Evolutionary conservation across 2,888 invertebrate genomes (phyloP).

Genomic region (Keiferia lycopersicella): DNA sequence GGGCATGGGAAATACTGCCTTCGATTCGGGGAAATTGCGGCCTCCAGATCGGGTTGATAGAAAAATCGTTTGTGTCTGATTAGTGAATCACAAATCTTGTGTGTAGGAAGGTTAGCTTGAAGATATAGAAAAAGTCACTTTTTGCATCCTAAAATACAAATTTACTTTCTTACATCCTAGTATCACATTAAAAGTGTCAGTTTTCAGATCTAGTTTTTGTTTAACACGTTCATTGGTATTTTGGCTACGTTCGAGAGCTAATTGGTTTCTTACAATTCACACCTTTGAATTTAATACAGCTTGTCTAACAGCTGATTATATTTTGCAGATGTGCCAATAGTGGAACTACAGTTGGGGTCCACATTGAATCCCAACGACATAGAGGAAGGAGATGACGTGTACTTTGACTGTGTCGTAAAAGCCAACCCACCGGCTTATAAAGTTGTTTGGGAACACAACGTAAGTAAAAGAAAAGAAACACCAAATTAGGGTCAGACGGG

Average conservation of each 20-base stretch:
- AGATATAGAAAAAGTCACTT: background rate
- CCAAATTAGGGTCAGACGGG: background rate
- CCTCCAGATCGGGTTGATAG: constrained; percentile 14
- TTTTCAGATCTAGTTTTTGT: too few species aligned
- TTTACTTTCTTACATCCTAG: too few species aligned
- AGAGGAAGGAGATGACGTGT: constrained; percentile 76
- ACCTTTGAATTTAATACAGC: too few species aligned
- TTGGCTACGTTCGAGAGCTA: too few species aligned
- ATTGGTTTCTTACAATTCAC: too few species aligned
- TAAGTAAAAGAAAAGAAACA: constrained; percentile 50
- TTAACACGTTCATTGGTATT: too few species aligned
- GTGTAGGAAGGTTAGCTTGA: background rate
- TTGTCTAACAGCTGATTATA: too few species aligned
- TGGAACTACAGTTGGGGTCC: constrained; percentile 65
- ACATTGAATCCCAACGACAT: constrained; percentile 74
- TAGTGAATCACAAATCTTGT: background rate
- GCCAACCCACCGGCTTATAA: constrained; percentile 80
- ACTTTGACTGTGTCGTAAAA: constrained; percentile 72
- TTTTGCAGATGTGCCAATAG: constrained; percentile 67
- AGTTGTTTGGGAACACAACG: constrained; percentile 78
- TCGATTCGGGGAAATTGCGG: constrained; percentile 21
- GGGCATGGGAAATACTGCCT: constrained; percentile 22
- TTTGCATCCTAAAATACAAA: background rate
- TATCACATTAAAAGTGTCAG: too few species aligned
- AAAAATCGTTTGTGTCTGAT: constrained; percentile 13